These are phyloP conservation scores for Ariolimax columbianus DNA, from an alignment of 2,888 invertebrate species.

Conservation along the genomic window DNA sequence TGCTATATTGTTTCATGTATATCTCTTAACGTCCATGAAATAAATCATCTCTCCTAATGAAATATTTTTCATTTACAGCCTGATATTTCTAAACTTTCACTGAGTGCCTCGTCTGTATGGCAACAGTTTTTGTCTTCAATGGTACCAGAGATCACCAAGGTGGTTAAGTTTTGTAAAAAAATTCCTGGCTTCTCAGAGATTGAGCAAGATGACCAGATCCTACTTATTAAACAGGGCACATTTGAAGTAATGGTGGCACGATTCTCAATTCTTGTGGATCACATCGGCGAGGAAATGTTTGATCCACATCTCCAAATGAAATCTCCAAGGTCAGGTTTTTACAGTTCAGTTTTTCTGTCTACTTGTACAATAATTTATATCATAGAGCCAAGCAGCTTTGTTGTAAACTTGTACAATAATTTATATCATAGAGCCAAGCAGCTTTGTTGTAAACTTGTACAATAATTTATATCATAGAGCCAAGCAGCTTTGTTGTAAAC, in stretches of 20 bases:
- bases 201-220: slow-evolving; percentile 77
- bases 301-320: slow-evolving; percentile 75
- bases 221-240: slow-evolving; percentile 77
- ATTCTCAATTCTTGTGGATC: slow-evolving; percentile 75
- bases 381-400: too few relatives aligned
- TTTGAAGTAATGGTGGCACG: slow-evolving; percentile 77
- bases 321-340: slow-evolving; percentile 71
- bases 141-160: slow-evolving; percentile 77
- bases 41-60: background rate
- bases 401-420: too few relatives aligned
- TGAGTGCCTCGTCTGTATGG: slow-evolving; percentile 68
- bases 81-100: slow-evolving; percentile 64
- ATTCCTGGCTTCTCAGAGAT: slow-evolving; percentile 71
- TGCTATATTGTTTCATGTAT: too few relatives aligned
- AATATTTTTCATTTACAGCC: slow-evolving; percentile 59
- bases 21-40: background rate
- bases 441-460: too few relatives aligned
- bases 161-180: slow-evolving; percentile 77
- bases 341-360: too few relatives aligned
- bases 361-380: too few relatives aligned
- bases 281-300: slow-evolving; percentile 72
- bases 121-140: slow-evolving; percentile 73
- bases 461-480: too few relatives aligned
- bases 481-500: too few relatives aligned
- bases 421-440: too few relatives aligned